A percentile compares a stretch with the other conserved stretches of the same genome.
phyloP scores from a whole-genome alignment of 2,797 vertebrate species.

The Trachops cirrhosus region DNA sequence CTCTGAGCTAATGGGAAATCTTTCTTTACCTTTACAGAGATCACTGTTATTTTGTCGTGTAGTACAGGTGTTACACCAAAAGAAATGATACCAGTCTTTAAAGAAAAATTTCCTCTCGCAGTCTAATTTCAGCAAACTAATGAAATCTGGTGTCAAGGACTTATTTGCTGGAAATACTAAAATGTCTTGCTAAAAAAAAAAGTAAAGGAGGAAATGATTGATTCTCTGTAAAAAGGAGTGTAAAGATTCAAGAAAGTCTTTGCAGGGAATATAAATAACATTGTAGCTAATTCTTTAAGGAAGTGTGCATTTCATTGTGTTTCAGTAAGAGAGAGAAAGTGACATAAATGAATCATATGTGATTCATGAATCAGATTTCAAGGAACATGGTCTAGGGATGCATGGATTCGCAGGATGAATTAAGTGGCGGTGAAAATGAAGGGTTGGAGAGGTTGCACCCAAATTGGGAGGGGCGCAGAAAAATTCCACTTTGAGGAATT shows the following conservation, averaged over 20 bases:
- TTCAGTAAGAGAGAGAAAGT: neutral
- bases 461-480: neutral
- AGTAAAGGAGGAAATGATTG: neutral
- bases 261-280: neutral
- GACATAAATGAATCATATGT: neutral
- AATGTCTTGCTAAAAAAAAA: neutral
- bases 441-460: neutral
- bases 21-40: neutral
- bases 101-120: neutral
- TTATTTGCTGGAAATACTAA: neutral
- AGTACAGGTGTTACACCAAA: neutral
- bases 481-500: slow-evolving; percentile 21
- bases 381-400: neutral
- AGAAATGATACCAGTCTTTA: neutral
- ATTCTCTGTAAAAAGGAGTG: neutral
- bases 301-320: neutral
- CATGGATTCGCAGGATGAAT: neutral
- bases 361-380: neutral
- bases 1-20: neutral
- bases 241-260: slow-evolving; percentile 14
- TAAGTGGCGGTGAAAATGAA: neutral
- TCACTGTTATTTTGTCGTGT: neutral
- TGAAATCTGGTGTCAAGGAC: neutral
- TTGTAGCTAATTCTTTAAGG: neutral
- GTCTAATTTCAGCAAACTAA: neutral